These are phyloP conservation scores for Melipona quadrifasciata DNA, from an alignment of 1,140 invertebrate species.

Conservation along the genomic window DNA sequence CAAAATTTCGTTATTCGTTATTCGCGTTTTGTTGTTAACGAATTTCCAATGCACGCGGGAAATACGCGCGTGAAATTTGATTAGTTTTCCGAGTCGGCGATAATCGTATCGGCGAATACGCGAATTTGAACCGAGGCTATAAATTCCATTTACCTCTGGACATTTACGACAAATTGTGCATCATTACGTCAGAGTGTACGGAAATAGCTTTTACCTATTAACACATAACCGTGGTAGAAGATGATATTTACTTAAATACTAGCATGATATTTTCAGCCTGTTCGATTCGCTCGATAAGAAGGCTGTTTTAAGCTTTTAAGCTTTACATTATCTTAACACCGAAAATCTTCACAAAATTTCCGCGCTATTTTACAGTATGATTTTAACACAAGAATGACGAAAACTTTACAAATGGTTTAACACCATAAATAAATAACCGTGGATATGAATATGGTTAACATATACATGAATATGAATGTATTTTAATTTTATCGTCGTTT, in stretches of 20 bases:
- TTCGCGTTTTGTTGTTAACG: neutral
- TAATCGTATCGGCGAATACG: neutral
- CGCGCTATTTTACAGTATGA: neutral
- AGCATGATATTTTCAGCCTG: slow-evolving; percentile 24
- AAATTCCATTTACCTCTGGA: neutral
- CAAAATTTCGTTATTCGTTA: neutral
- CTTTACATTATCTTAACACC: neutral
- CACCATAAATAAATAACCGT: neutral
- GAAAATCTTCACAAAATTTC: neutral
- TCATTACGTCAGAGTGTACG: neutral
- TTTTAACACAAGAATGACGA: neutral
- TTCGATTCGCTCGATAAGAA: neutral
- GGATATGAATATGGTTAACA: no score
- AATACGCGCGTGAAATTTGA: neutral
- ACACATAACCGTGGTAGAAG: neutral
- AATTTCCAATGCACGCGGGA: neutral
- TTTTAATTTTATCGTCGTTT: no score
- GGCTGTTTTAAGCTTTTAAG: neutral
- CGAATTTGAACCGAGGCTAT: neutral
- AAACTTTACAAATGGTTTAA: neutral
- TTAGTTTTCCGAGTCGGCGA: neutral
- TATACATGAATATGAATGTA: no score
- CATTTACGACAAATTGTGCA: slow-evolving; percentile 5
- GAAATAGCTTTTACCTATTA: slow-evolving; percentile 9
- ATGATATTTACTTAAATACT: slow-evolving; percentile 39